phyloP scores from a whole-genome alignment of 1,140 invertebrate species.

The Trigoniulus corallinus region DNA sequence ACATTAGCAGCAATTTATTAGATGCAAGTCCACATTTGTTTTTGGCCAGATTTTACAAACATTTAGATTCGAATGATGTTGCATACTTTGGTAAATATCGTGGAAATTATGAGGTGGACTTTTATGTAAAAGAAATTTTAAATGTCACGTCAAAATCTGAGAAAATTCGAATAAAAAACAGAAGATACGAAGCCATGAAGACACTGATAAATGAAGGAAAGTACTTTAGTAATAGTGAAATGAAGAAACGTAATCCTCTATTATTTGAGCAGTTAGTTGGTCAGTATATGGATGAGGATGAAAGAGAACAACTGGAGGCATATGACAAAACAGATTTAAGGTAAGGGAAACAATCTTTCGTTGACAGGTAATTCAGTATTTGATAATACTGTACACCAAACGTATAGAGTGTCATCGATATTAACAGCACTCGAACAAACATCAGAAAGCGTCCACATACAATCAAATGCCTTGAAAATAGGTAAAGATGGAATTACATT shows the following conservation, averaged over 20 bases:
- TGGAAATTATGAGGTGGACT: slow-evolving; percentile 37
- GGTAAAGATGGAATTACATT: too few relatives aligned
- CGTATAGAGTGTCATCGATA: slow-evolving; percentile 10
- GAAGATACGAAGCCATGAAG: slow-evolving; percentile 64
- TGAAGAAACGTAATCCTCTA: slow-evolving; percentile 77
- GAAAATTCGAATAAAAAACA: slow-evolving; percentile 49
- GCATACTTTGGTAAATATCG: slow-evolving; percentile 38
- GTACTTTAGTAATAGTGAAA: slow-evolving; percentile 81
- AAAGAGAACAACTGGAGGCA: slow-evolving; percentile 34
- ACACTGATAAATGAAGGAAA: slow-evolving; percentile 45
- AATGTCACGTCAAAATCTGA: slow-evolving; percentile 20
- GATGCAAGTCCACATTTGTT: slow-evolving; percentile 42
- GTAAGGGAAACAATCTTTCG: too few relatives aligned
- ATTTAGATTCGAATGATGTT: slow-evolving; percentile 45
- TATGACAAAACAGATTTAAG: slow-evolving; percentile 8
- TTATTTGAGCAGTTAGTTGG: slow-evolving; percentile 77
- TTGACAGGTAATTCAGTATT: not conserved
- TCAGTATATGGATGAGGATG: slow-evolving; percentile 57
- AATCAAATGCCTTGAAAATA: not conserved
- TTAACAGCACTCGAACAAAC: too few relatives aligned
- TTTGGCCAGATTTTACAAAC: slow-evolving; percentile 54
- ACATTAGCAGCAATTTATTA: slow-evolving; percentile 46
- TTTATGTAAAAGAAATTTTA: slow-evolving; percentile 35
- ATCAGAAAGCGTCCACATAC: not conserved
- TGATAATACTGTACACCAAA: slow-evolving; percentile 12